phyloP scores from a whole-genome alignment of 2,113 vertebrate species.

The Nerophis lumbriciformis region DNA sequence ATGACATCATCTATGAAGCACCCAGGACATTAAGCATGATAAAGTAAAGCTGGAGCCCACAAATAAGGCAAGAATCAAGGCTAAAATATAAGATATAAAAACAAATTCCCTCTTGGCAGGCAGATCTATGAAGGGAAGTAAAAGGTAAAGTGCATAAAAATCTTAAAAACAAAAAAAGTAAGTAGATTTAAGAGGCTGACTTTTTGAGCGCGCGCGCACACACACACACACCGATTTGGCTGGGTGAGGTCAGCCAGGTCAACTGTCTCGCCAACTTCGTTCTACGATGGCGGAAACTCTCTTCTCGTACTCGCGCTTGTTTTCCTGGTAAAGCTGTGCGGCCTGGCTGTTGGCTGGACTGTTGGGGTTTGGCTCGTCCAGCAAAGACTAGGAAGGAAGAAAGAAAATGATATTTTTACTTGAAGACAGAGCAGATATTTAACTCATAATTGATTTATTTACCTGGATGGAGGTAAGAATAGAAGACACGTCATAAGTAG shows the following conservation, averaged over 20 bases:
- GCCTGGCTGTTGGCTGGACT: conserved; percentile 98
- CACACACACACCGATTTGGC: conserved; percentile 30
- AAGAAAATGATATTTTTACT: too few species aligned
- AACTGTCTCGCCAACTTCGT: conserved; percentile 99
- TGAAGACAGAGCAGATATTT: too few species aligned
- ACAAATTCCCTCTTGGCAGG: conserved; percentile 28
- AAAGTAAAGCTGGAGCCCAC: conserved; percentile 10
- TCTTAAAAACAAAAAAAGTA: conserved; percentile 62
- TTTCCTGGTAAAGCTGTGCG: conserved; percentile 98
- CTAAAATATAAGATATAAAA: conserved; percentile 19
- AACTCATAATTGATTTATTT: conserved; percentile 9
- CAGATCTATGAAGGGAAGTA: conserved; percentile 38
- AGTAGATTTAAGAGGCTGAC: conserved; percentile 59
- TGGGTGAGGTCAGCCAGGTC: conserved; percentile 69
- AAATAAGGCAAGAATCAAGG: conserved; percentile 52
- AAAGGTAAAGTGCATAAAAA: conserved; percentile 76
- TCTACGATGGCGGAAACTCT: conserved; percentile 97
- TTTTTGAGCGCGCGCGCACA: conserved; percentile 45
- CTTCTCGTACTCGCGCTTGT: conserved; percentile 98
- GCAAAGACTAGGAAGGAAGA: conserved; percentile 76
- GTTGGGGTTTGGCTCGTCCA: conserved; percentile 98
- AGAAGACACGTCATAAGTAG: conserved; percentile 96
- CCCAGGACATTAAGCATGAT: conserved; percentile 23
- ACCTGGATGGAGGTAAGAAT: conserved; percentile 99
- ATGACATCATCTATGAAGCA: conserved; percentile 29